Base-by-base conservation (phyloP, 2,797 vertebrate genomes). In the Amniataba percoides region DNA sequence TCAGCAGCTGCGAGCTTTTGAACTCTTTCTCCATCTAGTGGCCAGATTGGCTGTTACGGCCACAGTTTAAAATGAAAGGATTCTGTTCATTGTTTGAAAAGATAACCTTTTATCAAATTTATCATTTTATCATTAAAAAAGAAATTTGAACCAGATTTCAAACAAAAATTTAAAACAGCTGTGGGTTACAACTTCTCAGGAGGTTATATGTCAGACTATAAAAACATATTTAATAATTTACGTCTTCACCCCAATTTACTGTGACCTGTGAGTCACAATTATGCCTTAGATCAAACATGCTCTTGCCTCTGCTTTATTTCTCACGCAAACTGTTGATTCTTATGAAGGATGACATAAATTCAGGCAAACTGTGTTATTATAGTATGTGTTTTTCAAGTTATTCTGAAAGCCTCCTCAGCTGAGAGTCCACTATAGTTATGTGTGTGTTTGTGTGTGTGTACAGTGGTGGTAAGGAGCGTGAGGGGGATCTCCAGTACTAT, bases 401-500 rank as follows among this genome's bases (percentile, higher is more conserved):
- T 63, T 61, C 19, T n/a, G 7, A 43, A 46, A 42, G 4, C 25
- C 9, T 51, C 13, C 58, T 51, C 13, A 40, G 3, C 3, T 48
- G 5, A 16, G 4, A 25, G 2, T 21, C 3, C 40, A 2, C 46
- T 52, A 7, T 63, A 69, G 65, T 7, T 2, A 9, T 39, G 2
- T 51, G 6, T 57, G 9, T 67, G n/a, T 23, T 23, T 68, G 1
- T 56, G 34, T 80, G 59, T 80, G 27, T 31, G 3, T 84, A 10
- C 83, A 99, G 98, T 45, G 96, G 97, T 0, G 95, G 97, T 6
- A 97, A 95, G 81, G 96, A 95, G 69, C 95, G 89, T 1, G 92
- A 96, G 63, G 95, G 94, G 10, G 93, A 96, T 70, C 86, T 96
- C 31, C 95, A 94, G 92, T 98, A 98, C 90, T 96, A 96, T 49